Conservation (phyloP, 2,888 invertebrate species). For the Ophraella communa region DNA sequence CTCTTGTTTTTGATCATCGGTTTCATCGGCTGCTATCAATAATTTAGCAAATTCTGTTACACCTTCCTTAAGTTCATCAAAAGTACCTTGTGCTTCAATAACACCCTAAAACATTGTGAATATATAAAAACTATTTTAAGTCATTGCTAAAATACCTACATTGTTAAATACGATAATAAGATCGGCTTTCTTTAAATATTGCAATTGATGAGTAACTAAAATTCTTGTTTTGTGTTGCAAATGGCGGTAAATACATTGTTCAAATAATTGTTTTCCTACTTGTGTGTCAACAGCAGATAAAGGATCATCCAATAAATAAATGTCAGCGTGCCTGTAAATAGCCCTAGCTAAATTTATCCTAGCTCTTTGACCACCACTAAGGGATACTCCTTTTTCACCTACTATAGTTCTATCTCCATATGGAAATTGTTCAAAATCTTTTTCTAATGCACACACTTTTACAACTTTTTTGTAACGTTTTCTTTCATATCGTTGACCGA, state of each 20-base stretch:
- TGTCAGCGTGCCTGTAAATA: slow-evolving; percentile 75
- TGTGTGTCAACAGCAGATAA: slow-evolving; percentile 79
- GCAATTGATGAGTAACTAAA: slow-evolving; percentile 76
- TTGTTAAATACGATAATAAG: slow-evolving; percentile 63
- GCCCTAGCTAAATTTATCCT: slow-evolving; percentile 79
- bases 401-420: slow-evolving; percentile 63
- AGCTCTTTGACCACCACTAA: slow-evolving; percentile 83
- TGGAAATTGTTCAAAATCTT: slow-evolving; percentile 70
- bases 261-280: slow-evolving; percentile 77
- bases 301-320: slow-evolving; percentile 81
- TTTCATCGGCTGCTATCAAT: slow-evolving; percentile 33
- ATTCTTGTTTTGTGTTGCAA: slow-evolving; percentile 67
- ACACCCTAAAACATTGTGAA: slow-evolving; percentile 32
- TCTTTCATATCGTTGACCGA: slow-evolving; percentile 63
- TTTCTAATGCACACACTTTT: slow-evolving; percentile 66
- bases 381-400: slow-evolving; percentile 75
- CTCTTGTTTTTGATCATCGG: slow-evolving; percentile 11
- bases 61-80: slow-evolving; percentile 37
- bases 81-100: slow-evolving; percentile 42
- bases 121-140: not conserved
- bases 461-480: slow-evolving; percentile 62
- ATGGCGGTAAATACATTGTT: slow-evolving; percentile 70
- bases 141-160: slow-evolving; percentile 53
- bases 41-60: slow-evolving; percentile 40
- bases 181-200: slow-evolving; percentile 66